Percentiles rank a stretch among this genome's conserved stretches.
phyloP scores from a whole-genome alignment of 2,113 vertebrate genomes.

The Upupa epops region DNA sequence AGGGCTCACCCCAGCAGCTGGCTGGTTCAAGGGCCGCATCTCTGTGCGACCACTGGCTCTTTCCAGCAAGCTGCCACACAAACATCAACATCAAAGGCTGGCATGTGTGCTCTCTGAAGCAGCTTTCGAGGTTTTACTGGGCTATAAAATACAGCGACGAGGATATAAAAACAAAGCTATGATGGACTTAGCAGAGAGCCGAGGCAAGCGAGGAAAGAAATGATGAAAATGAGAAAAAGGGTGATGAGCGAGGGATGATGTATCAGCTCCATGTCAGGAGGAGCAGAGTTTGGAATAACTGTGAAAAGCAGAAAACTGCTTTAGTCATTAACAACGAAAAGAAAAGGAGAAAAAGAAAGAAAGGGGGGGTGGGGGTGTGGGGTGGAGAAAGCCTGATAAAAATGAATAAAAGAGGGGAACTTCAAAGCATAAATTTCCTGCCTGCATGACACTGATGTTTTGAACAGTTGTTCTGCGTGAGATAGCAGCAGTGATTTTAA shows the following conservation, averaged over 20 bases:
- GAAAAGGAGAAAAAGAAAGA: not conserved
- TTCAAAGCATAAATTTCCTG: conserved; percentile 62
- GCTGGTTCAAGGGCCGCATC: not conserved
- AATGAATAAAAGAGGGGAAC: conserved; percentile 51
- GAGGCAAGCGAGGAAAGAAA: conserved; percentile 42
- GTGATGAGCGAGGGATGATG: conserved; percentile 14
- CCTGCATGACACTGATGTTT: conserved; percentile 65
- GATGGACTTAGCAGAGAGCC: conserved; percentile 72
- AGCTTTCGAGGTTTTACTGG: conserved; percentile 63
- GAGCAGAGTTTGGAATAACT: conserved; percentile 56
- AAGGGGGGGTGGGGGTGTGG: too few species aligned
- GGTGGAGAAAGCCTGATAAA: not conserved
- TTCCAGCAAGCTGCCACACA: conserved; percentile 34
- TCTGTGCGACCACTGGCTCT: not conserved
- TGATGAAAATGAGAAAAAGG: conserved; percentile 15
- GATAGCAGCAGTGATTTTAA: conserved; percentile 64
- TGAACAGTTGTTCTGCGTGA: conserved; percentile 65
- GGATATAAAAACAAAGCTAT: conserved; percentile 68
- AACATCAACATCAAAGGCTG: conserved; percentile 53
- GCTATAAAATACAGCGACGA: conserved; percentile 31
- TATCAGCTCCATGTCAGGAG: conserved; percentile 39
- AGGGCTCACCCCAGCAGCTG: not conserved
- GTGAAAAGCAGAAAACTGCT: conserved; percentile 62
- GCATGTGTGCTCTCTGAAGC: conserved; percentile 1
- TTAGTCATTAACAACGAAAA: conserved; percentile 39